Conservation (phyloP, 2,113 vertebrate genomes). For the Plectropomus leopardus region DNA sequence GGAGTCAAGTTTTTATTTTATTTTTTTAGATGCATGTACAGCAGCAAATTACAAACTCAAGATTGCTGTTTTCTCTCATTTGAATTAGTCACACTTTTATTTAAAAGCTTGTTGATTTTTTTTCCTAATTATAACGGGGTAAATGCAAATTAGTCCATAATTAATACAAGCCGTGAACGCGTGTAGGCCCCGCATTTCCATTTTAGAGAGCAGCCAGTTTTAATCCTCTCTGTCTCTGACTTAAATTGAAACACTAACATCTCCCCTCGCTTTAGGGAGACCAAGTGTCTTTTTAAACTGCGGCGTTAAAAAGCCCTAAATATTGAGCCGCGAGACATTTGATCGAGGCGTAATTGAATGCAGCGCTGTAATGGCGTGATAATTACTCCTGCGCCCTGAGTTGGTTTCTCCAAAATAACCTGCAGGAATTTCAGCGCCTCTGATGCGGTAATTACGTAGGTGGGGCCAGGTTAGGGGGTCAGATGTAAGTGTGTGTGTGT, state of each 20-base stretch:
- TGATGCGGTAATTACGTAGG: slow-evolving; percentile 86
- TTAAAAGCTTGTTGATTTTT: slow-evolving; percentile 64
- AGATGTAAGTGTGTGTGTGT: slow-evolving; percentile 65
- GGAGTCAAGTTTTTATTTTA: slow-evolving; percentile 35
- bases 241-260: slow-evolving; percentile 70
- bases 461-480: slow-evolving; percentile 85
- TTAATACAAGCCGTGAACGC: slow-evolving; percentile 74
- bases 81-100: slow-evolving; percentile 74
- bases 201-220: slow-evolving; percentile 67
- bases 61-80: slow-evolving; percentile 52
- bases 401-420: slow-evolving; percentile 80
- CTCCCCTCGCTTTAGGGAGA: slow-evolving; percentile 67
- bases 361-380: slow-evolving; percentile 76
- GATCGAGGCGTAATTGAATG: slow-evolving; percentile 81
- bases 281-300: slow-evolving; percentile 55
- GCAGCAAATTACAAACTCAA: slow-evolving; percentile 42
- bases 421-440: slow-evolving; percentile 79
- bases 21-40: slow-evolving; percentile 38
- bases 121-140: slow-evolving; percentile 68
- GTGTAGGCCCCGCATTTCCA: slow-evolving; percentile 63
- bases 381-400: slow-evolving; percentile 77
- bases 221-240: slow-evolving; percentile 70
- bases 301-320: slow-evolving; percentile 56
- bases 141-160: slow-evolving; percentile 76
- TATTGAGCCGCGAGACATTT: slow-evolving; percentile 70